Conservation (phyloP, 2,888 invertebrate species). For the Eilema caniola region DNA sequence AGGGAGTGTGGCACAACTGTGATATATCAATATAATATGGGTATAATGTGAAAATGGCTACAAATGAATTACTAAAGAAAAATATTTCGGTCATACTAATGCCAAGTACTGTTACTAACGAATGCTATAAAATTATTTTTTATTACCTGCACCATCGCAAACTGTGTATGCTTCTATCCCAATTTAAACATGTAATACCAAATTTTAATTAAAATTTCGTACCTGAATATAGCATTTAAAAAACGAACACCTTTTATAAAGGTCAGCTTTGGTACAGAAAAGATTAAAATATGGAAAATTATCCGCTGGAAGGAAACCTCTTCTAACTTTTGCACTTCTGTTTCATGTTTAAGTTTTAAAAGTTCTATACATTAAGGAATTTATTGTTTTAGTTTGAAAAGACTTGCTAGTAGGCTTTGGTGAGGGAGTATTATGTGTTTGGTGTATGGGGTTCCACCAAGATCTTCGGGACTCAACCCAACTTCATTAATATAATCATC, state of each 20-base stretch:
- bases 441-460: no score
- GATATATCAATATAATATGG: no score
- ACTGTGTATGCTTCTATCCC: conserved; percentile 57
- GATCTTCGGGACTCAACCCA: no score
- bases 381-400: neutral
- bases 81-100: neutral
- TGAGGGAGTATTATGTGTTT: neutral
- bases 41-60: no score
- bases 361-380: conserved; percentile 13
- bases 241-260: conserved; percentile 56
- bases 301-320: conserved; percentile 22
- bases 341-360: conserved; percentile 19
- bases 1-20: no score
- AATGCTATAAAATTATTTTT: conserved; percentile 61
- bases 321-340: conserved; percentile 27
- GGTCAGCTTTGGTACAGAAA: conserved; percentile 45
- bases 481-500: no score
- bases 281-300: conserved; percentile 38
- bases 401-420: neutral
- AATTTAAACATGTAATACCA: conserved; percentile 64
- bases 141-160: conserved; percentile 57
- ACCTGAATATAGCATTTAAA: conserved; percentile 58
- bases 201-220: conserved; percentile 74
- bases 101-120: conserved; percentile 38
- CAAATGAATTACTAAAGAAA: neutral